Evolutionary conservation across 2,113 vertebrate species (phyloP).

Genomic region (Isurus oxyrinchus): DNA sequence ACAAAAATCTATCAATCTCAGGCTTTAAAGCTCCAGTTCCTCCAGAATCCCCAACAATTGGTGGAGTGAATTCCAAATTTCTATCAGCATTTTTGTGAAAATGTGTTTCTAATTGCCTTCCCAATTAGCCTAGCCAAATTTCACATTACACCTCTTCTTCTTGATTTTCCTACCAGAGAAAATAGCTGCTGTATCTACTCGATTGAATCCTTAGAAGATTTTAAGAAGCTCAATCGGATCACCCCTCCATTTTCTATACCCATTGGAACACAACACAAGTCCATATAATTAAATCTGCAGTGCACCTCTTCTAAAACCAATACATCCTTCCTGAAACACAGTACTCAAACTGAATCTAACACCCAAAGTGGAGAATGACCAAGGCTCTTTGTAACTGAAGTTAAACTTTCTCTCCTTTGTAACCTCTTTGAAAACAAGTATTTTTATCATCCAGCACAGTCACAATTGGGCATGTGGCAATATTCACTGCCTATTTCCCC

Average conservation of each 20-base stretch:
- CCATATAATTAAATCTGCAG: no score
- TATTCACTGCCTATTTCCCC: background rate
- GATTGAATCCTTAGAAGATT: background rate
- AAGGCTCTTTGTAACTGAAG: background rate
- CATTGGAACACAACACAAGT: background rate
- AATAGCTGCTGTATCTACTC: no score
- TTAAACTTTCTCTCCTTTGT: background rate
- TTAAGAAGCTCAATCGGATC: background rate
- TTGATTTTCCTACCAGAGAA: background rate
- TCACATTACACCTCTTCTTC: background rate
- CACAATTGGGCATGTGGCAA: background rate
- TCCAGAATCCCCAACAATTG: no score
- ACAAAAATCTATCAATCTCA: background rate
- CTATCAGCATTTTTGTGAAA: no score
- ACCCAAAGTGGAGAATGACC: background rate
- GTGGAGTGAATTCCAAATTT: no score
- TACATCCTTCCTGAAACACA: background rate
- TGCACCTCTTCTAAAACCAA: background rate
- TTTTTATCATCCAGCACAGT: background rate
- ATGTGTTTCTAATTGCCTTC: no score
- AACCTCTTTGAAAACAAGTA: background rate
- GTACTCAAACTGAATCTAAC: background rate
- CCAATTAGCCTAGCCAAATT: no score
- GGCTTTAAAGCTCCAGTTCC: background rate
- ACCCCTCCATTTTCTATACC: background rate